These are phyloP conservation scores for Gymnocephalus cernua DNA, from an alignment of 2,113 vertebrate species.

Conservation along the genomic window DNA sequence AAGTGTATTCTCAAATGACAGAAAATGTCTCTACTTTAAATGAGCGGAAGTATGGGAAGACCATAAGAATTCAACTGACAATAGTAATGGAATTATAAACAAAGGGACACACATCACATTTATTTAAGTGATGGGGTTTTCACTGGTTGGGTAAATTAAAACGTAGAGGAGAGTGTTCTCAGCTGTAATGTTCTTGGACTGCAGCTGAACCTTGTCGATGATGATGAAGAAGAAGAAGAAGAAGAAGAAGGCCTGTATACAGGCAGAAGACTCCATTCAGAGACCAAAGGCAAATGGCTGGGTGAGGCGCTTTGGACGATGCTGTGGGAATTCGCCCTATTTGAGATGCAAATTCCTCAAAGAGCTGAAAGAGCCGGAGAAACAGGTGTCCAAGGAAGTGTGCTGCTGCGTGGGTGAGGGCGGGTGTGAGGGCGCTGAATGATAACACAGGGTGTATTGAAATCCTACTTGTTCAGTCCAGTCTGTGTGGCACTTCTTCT, in stretches of 20 bases:
- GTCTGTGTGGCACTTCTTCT: conserved; percentile 24
- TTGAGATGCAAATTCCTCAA: conserved; percentile 85
- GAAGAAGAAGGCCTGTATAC: conserved; percentile 60
- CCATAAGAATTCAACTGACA: neutral
- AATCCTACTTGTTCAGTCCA: conserved; percentile 20
- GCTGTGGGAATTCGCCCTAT: conserved; percentile 76
- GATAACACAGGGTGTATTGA: conserved; percentile 77
- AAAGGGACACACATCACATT: neutral
- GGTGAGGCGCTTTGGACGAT: conserved; percentile 48
- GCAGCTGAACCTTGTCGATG: conserved; percentile 55
- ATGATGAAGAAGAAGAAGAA: conserved; percentile 13
- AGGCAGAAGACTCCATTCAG: conserved; percentile 62
- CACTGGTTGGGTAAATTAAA: conserved; percentile 20
- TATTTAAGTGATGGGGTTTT: neutral
- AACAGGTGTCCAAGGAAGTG: conserved; percentile 86
- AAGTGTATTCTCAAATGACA: neutral
- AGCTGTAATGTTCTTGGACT: conserved; percentile 52
- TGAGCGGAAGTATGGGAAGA: neutral
- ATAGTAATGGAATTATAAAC: neutral
- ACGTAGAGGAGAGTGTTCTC: conserved; percentile 22
- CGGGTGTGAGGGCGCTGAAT: conserved; percentile 58
- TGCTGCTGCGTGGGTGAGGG: conserved; percentile 56
- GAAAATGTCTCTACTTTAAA: conserved; percentile 1
- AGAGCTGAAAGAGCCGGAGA: conserved; percentile 81
- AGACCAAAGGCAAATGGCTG: conserved; percentile 54